Conservation (phyloP, 2,797 vertebrate species). For the Brotula barbata region DNA sequence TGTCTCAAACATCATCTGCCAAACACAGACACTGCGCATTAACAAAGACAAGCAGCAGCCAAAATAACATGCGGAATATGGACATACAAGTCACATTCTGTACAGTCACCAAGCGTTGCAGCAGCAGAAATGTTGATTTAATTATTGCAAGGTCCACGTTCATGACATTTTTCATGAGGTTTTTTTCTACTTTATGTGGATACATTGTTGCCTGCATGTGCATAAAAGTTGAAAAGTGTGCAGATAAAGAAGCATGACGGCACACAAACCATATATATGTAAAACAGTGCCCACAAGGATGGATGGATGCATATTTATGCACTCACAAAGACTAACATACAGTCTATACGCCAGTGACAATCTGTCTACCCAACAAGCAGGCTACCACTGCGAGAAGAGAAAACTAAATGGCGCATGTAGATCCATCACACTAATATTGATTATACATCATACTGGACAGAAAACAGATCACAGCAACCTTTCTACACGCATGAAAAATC, state of each 20-base stretch:
- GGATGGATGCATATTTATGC: constrained; percentile 20
- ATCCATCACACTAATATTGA: constrained; percentile 50
- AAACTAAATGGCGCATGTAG: constrained; percentile 33
- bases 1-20: too few relatives aligned
- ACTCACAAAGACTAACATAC: constrained; percentile 2
- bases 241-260: constrained; percentile 1
- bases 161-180: constrained; percentile 19
- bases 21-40: too few relatives aligned
- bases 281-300: constrained; percentile 13
- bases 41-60: too few relatives aligned
- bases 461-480: constrained; percentile 48
- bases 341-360: neutral
- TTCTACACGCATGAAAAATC: constrained; percentile 40
- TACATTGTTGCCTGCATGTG: neutral
- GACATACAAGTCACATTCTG: neutral
- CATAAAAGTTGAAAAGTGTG: constrained; percentile 1
- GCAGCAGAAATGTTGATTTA: neutral
- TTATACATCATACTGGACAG: constrained; percentile 39
- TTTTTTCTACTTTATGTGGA: constrained; percentile 12
- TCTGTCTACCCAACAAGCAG: constrained; percentile 3
- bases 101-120: neutral
- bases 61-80: too few relatives aligned
- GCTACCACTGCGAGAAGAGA: constrained; percentile 10
- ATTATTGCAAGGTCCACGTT: constrained; percentile 1
- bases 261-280: constrained; percentile 19